phyloP scores from a whole-genome alignment of 2,113 vertebrate genomes.

The Calonectris borealis region DNA sequence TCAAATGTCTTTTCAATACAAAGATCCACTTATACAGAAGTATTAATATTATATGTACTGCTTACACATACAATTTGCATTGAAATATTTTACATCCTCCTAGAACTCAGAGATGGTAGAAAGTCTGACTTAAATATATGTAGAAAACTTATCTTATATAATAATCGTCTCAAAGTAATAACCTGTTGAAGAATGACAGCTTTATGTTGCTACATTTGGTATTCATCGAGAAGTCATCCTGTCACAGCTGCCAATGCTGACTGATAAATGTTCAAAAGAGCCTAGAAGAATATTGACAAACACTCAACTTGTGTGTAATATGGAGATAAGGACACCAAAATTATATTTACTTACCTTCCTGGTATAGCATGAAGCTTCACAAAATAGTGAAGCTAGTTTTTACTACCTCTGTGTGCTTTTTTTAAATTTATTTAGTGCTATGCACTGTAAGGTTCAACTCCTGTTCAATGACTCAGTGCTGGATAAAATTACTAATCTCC shows the following conservation, averaged over 20 bases:
- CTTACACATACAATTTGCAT: constrained; percentile 67
- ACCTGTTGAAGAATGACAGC: constrained; percentile 67
- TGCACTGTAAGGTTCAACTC: background rate
- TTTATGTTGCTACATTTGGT: constrained; percentile 61
- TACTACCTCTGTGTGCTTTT: background rate
- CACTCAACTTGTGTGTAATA: constrained; percentile 67
- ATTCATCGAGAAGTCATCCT: constrained; percentile 66
- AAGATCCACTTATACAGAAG: constrained; percentile 47
- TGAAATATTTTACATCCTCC: constrained; percentile 56
- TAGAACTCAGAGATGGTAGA: constrained; percentile 35
- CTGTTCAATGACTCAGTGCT: background rate
- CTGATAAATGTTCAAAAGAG: constrained; percentile 75
- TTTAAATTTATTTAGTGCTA: background rate
- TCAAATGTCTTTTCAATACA: constrained; percentile 40
- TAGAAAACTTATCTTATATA: constrained; percentile 71
- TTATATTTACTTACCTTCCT: constrained; percentile 66
- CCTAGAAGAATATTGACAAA: constrained; percentile 75
- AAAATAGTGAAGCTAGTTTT: constrained; percentile 42
- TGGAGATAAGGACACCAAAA: constrained; percentile 74
- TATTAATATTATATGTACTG: constrained; percentile 51
- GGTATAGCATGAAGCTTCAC: constrained; percentile 27
- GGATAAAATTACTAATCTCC: background rate
- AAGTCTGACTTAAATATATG: constrained; percentile 55
- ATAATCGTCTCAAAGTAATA: constrained; percentile 74
- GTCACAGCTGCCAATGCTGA: constrained; percentile 69